phyloP scores from a whole-genome alignment of 2,888 invertebrate genomes.

The Tiphia femorata region DNA sequence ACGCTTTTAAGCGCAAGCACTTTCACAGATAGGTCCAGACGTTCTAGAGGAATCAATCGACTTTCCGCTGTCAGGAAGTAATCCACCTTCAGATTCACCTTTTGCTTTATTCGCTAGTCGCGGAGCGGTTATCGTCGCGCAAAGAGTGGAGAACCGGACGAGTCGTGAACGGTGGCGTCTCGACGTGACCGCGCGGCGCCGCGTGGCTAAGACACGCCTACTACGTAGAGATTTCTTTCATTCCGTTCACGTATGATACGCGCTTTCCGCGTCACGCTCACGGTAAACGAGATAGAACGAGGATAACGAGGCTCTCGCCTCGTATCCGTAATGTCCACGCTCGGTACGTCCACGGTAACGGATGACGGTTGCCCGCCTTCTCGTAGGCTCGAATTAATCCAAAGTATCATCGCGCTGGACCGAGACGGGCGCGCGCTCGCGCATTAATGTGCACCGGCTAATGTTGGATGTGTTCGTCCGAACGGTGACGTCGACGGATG shows the following conservation, averaged over 20 bases:
- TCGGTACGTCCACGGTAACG: constrained; percentile 11
- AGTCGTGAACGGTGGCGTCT: neutral
- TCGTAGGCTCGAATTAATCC: constrained; percentile 35
- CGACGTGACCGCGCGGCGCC: neutral
- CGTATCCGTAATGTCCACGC: constrained; percentile 20
- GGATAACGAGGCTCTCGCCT: constrained; percentile 30
- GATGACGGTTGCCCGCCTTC: constrained; percentile 26
- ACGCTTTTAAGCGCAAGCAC: too few relatives aligned
- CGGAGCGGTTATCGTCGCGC: too few relatives aligned
- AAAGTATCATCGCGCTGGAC: constrained; percentile 36
- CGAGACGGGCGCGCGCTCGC: constrained; percentile 13
- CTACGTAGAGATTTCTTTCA: constrained; percentile 20
- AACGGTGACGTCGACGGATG: neutral
- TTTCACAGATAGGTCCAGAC: too few relatives aligned
- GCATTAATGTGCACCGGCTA: constrained; percentile 7
- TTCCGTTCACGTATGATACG: constrained; percentile 12
- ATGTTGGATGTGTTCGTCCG: neutral
- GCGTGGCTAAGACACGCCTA: too few relatives aligned
- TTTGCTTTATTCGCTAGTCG: too few relatives aligned
- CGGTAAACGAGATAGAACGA: constrained; percentile 28
- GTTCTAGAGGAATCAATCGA: too few relatives aligned
- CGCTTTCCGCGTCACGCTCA: constrained; percentile 34
- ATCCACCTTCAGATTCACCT: too few relatives aligned
- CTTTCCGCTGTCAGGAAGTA: too few relatives aligned
- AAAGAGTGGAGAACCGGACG: too few relatives aligned